phyloP scores from a whole-genome alignment of 2,888 invertebrate species.

The Tribolium freemani region DNA sequence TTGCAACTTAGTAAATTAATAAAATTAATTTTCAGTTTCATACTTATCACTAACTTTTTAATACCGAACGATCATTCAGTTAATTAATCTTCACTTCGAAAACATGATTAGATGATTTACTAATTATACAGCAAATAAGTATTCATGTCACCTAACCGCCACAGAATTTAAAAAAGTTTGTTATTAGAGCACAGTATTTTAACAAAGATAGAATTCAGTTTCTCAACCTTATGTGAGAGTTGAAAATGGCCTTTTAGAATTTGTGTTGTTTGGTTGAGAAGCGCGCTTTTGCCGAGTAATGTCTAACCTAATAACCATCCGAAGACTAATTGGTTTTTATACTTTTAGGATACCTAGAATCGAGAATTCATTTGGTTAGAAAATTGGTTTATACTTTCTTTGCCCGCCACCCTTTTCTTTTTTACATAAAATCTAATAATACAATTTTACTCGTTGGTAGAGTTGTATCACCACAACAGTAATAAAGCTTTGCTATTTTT shows the following conservation, averaged over 20 bases:
- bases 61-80: neutral
- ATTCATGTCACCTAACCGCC: neutral
- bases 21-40: neutral
- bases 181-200: neutral
- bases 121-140: conserved; percentile 23
- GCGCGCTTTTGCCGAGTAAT: neutral
- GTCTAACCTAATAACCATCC: neutral
- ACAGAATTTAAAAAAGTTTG: neutral
- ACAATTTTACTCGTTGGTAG: conserved; percentile 48
- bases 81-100: neutral
- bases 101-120: neutral
- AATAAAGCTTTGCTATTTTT: neutral
- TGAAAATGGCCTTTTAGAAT: neutral
- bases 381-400: conserved; percentile 36
- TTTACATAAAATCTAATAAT: conserved; percentile 38
- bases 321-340: neutral
- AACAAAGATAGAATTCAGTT: neutral
- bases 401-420: conserved; percentile 47
- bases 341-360: conserved; percentile 36
- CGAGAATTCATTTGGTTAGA: conserved; percentile 37
- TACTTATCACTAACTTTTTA: neutral
- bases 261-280: no score
- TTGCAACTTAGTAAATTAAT: neutral
- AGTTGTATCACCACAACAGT: conserved; percentile 1
- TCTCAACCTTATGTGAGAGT: neutral